Evolutionary conservation across 1,140 invertebrate species (phyloP), one percentile per base, ranked within the genome.

Genomic region (Zaprionus gabonicus): DNA sequence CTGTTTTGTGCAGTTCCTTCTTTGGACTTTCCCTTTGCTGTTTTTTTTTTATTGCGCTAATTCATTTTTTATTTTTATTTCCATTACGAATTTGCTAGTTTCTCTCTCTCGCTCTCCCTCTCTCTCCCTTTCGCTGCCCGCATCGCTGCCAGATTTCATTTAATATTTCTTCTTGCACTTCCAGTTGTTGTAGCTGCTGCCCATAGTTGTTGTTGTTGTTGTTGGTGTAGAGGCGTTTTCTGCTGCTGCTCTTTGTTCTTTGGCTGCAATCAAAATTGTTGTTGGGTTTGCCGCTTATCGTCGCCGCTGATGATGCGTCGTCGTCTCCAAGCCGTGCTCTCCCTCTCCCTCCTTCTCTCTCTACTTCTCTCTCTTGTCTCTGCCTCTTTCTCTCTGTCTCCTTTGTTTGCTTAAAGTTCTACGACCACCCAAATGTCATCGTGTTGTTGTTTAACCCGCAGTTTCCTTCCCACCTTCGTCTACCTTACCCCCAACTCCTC

Each of bases 381-480:
- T 28, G 6, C 0, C 6, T 28, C 1, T 0, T 3, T 10, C 31
- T 34, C 9, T 34, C 31, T 34, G 31, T 34, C 31, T 69, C 65
- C 73, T 76, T 76, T 76, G 73, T 76, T 71, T 76, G 67, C 60
- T 71, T 23, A 71, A 76, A 76, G 68, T 71, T 76, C 68, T 76
- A 76, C 68, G 68, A 76, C 73, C 73, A 76, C 55, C 68, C 56
- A 76, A 76, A 76, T 71, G 56, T 55, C 68, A 71, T 46, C 15
- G n/a, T 44, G 44, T 66, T 66, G 27, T 38, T 75, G 38, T 56
- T 75, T 71, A 71, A 76, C 73, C 60, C 73, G 67, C 60, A 64
- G 74, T 49, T 72, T 57, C 46, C 46, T 25, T 23, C 9, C 17
- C n/a, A 7, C 46, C 46, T 25, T 25, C 23, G 20, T 51, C 20